Percentiles rank a stretch among this genome's conserved stretches.
Conservation (phyloP, 2,113 vertebrate species). For the Andinoacara biseriatus region DNA sequence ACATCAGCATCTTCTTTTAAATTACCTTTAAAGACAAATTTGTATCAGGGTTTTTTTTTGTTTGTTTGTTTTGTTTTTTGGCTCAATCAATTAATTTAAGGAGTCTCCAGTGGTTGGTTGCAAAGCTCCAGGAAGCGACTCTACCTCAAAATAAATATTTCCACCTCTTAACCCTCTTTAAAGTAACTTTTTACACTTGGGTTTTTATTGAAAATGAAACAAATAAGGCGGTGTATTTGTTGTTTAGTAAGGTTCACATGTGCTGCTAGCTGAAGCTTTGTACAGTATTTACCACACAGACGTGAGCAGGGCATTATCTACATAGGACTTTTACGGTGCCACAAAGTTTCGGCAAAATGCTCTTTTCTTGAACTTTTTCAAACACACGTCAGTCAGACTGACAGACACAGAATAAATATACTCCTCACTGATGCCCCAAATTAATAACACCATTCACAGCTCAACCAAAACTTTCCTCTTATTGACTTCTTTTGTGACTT, state of each 20-base stretch:
- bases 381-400: neutral
- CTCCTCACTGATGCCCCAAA: neutral
- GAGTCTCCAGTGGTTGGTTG: neutral
- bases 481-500: neutral
- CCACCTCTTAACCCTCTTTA: neutral
- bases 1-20: neutral
- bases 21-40: neutral
- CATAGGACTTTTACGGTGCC: neutral
- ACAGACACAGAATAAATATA: neutral
- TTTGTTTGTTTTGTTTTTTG: neutral
- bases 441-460: neutral
- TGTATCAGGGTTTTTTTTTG: neutral
- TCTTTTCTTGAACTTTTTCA: neutral
- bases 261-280: neutral
- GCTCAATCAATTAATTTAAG: neutral
- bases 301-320: neutral
- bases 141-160: neutral
- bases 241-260: neutral
- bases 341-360: neutral
- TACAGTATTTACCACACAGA: neutral
- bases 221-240: neutral
- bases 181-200: neutral
- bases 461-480: neutral
- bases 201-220: neutral
- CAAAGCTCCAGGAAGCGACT: neutral